Evolutionary conservation across 2,113 vertebrate species (phyloP).

Genomic region (Cyphomyrus plagiostoma): DNA sequence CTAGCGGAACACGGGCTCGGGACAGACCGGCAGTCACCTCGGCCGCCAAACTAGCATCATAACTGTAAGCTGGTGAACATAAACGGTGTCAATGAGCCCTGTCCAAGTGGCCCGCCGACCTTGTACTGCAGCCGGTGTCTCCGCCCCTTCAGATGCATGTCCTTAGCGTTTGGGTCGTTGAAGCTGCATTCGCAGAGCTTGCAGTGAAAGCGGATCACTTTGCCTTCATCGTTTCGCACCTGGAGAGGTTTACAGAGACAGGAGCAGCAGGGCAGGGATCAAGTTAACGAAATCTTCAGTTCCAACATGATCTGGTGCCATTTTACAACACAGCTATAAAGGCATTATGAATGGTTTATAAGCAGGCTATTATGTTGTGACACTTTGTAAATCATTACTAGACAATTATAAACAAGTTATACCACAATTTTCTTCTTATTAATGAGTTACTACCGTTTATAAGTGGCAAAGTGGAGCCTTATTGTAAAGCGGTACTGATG

Average conservation of each 20-base stretch:
- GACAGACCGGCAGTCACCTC: neutral
- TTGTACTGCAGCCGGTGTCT: conserved; percentile 93
- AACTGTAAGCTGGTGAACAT: neutral
- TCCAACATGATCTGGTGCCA: too few species aligned
- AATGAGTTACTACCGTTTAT: too few species aligned
- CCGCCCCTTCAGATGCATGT: conserved; percentile 94
- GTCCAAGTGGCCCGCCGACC: conserved; percentile 52
- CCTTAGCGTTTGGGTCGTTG: conserved; percentile 96
- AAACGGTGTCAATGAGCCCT: neutral
- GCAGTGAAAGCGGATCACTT: conserved; percentile 95
- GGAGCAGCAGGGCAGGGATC: neutral
- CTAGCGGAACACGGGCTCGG: neutral
- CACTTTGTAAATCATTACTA: too few species aligned
- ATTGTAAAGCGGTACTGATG: too few species aligned
- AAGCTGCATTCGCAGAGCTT: conserved; percentile 97
- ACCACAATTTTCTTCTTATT: too few species aligned
- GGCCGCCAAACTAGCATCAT: neutral
- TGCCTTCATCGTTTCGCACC: conserved; percentile 97
- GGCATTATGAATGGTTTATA: too few species aligned
- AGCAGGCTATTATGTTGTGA: too few species aligned
- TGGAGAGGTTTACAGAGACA: conserved; percentile 35
- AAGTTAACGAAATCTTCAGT: neutral
- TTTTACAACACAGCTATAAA: too few species aligned
- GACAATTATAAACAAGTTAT: too few species aligned
- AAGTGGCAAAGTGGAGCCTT: too few species aligned